These are phyloP conservation scores for Polydrusus pterygomalis DNA, from an alignment of 2,888 invertebrate species.

Conservation along the genomic window DNA sequence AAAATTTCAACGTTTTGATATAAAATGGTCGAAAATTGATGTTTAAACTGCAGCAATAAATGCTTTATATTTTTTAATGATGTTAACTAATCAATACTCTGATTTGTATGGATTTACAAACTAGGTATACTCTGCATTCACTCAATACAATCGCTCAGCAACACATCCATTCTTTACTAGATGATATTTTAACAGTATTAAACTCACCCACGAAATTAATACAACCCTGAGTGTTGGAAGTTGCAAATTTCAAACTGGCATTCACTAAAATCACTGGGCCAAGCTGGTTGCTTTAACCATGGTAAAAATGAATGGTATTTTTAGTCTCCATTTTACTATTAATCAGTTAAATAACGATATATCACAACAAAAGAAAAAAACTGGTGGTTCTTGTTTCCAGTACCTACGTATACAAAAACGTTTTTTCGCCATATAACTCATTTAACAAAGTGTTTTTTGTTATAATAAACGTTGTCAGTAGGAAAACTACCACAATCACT, in stretches of 20 bases:
- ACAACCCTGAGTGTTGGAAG: constrained; percentile 67
- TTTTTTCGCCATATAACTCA: neutral
- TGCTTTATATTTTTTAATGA: constrained; percentile 65
- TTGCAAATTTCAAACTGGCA: constrained; percentile 62
- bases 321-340: neutral
- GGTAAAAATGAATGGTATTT: neutral
- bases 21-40: constrained; percentile 65
- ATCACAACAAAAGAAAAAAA: neutral
- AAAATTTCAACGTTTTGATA: constrained; percentile 59
- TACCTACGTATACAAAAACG: no score
- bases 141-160: constrained; percentile 56
- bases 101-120: constrained; percentile 59
- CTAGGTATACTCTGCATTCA: constrained; percentile 59
- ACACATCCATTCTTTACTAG: constrained; percentile 59
- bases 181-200: constrained; percentile 28
- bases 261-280: constrained; percentile 56
- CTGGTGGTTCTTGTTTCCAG: neutral
- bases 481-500: no score
- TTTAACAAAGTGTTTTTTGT: no score
- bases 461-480: no score
- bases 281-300: neutral
- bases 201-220: constrained; percentile 57
- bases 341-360: neutral
- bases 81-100: constrained; percentile 62
- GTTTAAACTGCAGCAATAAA: constrained; percentile 66